Evolutionary conservation across 2,888 invertebrate genomes (phyloP).

Genomic region (Drosophila rubida): DNA sequence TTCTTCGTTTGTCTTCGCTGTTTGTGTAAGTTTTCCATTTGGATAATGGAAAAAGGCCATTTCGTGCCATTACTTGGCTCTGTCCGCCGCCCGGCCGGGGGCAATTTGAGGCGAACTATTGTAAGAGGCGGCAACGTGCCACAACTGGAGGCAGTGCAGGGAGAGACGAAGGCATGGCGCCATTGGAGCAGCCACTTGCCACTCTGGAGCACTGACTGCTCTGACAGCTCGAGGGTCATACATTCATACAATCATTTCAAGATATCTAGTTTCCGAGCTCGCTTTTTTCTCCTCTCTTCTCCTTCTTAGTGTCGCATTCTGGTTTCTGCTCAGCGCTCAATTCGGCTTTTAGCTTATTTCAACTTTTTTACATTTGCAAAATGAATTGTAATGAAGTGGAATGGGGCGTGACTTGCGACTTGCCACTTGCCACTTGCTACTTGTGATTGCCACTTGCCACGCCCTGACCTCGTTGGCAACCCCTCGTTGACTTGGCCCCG

Average conservation of each 20-base stretch:
- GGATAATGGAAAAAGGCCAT: conserved; percentile 84
- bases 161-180: conserved; percentile 65
- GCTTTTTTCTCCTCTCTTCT: not conserved
- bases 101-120: conserved; percentile 73
- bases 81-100: conserved; percentile 53
- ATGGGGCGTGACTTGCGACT: conserved; percentile 50
- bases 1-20: conserved; percentile 62
- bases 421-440: conserved; percentile 11
- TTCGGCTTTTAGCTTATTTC: conserved; percentile 49
- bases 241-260: conserved; percentile 34
- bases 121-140: conserved; percentile 53
- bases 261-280: conserved; percentile 31
- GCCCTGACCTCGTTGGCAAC: conserved; percentile 28
- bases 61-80: conserved; percentile 76
- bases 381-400: conserved; percentile 76
- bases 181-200: conserved; percentile 34
- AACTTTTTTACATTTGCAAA: conserved; percentile 81
- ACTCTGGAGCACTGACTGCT: not conserved
- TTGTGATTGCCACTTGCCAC: conserved; percentile 33
- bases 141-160: conserved; percentile 37
- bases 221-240: conserved; percentile 4
- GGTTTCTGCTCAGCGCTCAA: conserved; percentile 25
- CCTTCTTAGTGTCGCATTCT: conserved; percentile 1
- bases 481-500: conserved; percentile 26
- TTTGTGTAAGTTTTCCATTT: conserved; percentile 83